phyloP scores from a whole-genome alignment of 2,113 vertebrate species.

The Hoplias malabaricus region DNA sequence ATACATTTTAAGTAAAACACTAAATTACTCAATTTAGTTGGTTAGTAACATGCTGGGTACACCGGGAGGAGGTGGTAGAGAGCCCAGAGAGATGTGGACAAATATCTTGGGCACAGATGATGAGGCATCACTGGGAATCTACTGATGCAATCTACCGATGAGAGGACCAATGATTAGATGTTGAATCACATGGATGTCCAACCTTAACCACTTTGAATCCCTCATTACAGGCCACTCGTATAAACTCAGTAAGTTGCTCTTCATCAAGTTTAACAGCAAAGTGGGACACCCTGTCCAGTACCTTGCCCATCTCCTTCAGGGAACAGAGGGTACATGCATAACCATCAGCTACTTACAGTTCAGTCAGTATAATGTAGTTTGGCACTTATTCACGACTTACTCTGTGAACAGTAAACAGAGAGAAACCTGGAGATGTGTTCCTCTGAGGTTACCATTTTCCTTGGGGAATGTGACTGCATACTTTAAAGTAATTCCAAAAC shows the following conservation, averaged over 20 bases:
- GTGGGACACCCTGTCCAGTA: background rate
- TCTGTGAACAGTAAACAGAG: background rate
- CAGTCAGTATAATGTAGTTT: background rate
- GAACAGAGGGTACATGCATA: background rate
- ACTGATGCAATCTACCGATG: no score
- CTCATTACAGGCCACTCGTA: background rate
- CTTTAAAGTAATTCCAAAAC: background rate
- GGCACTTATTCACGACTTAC: background rate
- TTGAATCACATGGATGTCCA: no score
- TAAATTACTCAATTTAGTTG: no score
- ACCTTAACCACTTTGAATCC: background rate
- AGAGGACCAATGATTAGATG: no score
- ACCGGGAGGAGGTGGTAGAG: no score
- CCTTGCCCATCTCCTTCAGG: background rate
- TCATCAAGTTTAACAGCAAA: conserved; percentile 21
- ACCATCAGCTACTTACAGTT: background rate
- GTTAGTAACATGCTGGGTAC: no score
- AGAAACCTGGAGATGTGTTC: background rate
- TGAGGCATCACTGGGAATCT: no score
- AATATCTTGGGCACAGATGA: no score
- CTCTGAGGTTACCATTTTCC: background rate
- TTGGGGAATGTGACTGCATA: background rate
- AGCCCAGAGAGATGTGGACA: no score
- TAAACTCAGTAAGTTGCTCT: background rate
- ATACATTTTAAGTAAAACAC: no score